Percentiles rank a stretch among this genome's conserved stretches.
phyloP scores from a whole-genome alignment of 2,797 vertebrate species.

The Sphaeramia orbicularis region DNA sequence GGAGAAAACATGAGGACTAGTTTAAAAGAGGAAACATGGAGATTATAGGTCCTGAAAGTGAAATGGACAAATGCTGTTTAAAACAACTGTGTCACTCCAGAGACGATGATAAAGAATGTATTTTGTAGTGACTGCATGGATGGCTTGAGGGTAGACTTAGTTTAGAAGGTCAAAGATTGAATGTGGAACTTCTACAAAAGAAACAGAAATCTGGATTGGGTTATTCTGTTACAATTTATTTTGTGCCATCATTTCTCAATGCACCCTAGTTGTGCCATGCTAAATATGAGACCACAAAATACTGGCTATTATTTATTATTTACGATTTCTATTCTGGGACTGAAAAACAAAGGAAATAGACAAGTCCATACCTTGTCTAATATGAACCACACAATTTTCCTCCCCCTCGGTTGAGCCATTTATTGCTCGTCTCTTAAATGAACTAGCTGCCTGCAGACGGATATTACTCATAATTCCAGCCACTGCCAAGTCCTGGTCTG shows the following conservation, averaged over 20 bases:
- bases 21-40: constrained; percentile 77
- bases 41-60: constrained; percentile 68
- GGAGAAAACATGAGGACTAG: constrained; percentile 78
- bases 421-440: constrained; percentile 82
- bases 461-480: constrained; percentile 82
- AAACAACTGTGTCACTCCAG: constrained; percentile 50
- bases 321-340: constrained; percentile 70
- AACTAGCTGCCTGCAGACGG: constrained; percentile 79
- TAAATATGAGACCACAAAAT: constrained; percentile 59
- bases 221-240: constrained; percentile 34
- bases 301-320: constrained; percentile 74
- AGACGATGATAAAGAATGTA: constrained; percentile 25
- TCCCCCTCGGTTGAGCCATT: constrained; percentile 68
- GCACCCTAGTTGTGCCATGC: constrained; percentile 41
- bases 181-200: constrained; percentile 50
- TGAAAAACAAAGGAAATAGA: constrained; percentile 79
- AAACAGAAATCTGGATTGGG: constrained; percentile 60
- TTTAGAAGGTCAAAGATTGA: constrained; percentile 60
- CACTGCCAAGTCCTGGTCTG: constrained; percentile 82
- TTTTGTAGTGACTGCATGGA: constrained; percentile 15
- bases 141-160: constrained; percentile 35
- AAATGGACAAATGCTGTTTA: constrained; percentile 39
- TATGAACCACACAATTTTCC: constrained; percentile 51
- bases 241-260: constrained; percentile 50
- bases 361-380: constrained; percentile 81